These are phyloP conservation scores for Troilus luridus DNA, from an alignment of 2,888 invertebrate species.

Conservation along the genomic window DNA sequence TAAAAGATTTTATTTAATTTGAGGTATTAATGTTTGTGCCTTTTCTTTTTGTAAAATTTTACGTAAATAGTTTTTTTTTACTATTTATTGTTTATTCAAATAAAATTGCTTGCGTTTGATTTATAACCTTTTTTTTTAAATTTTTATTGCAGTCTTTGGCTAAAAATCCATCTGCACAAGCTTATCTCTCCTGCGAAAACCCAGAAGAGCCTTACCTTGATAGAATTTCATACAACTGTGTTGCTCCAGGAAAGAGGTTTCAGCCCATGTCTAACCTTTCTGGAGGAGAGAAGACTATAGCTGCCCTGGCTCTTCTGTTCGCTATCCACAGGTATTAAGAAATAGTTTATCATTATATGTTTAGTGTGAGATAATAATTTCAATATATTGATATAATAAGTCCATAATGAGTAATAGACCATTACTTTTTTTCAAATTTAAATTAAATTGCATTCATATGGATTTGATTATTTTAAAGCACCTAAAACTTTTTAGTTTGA, in stretches of 20 bases:
- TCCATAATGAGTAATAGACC: too few species aligned
- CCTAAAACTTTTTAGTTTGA: neutral
- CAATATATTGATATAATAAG: too few species aligned
- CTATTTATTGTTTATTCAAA: neutral
- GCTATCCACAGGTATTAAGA: constrained; percentile 90
- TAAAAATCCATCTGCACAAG: constrained; percentile 95
- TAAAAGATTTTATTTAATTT: too few species aligned
- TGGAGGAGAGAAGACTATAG: constrained; percentile 99
- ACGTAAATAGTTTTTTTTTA: too few species aligned
- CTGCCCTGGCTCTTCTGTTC: constrained; percentile 96
- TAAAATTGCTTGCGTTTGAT: neutral
- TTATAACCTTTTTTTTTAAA: constrained; percentile 53
- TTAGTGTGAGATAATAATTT: neutral
- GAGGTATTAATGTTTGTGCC: too few species aligned
- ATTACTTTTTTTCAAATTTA: neutral
- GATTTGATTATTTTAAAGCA: neutral
- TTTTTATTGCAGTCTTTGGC: constrained; percentile 78
- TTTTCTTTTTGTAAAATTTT: too few species aligned
- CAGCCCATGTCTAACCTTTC: constrained; percentile 99
- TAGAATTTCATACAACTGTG: constrained; percentile 99
- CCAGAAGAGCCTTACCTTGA: constrained; percentile 99
- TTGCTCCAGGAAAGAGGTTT: constrained; percentile 98
- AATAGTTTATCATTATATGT: neutral
- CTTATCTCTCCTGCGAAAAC: constrained; percentile 96
- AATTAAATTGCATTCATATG: neutral